Evolutionary conservation across 2,113 vertebrate genomes (phyloP).

Genomic region (Phodopus roborovskii): DNA sequence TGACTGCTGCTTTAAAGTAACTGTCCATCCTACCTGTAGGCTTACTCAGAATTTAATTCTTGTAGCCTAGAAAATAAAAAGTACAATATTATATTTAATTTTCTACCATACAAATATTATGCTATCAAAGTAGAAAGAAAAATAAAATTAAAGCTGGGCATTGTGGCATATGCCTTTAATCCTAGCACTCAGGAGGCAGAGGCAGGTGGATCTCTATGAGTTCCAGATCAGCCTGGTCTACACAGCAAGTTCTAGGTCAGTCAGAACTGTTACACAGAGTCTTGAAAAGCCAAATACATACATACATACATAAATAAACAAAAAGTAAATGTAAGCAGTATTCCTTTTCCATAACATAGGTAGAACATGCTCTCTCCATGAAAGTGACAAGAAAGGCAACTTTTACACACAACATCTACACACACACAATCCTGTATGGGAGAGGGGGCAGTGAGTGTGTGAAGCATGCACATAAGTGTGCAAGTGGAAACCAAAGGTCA

Average conservation of each 20-base stretch:
- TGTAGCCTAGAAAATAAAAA: slow-evolving; percentile 80
- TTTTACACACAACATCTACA: slow-evolving; percentile 46
- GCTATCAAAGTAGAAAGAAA: not conserved
- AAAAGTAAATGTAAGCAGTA: slow-evolving; percentile 35
- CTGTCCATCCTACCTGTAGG: slow-evolving; percentile 92
- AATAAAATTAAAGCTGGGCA: not conserved
- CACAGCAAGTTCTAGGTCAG: not conserved
- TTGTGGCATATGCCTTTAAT: not conserved
- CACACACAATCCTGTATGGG: not conserved
- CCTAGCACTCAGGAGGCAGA: not conserved
- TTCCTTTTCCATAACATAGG: slow-evolving; percentile 13
- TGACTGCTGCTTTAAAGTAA: slow-evolving; percentile 97
- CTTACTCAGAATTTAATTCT: slow-evolving; percentile 67
- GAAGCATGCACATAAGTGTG: not conserved
- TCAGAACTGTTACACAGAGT: not conserved
- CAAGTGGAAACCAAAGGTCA: not conserved
- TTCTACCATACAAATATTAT: slow-evolving; percentile 26
- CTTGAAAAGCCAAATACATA: not conserved
- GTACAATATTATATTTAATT: slow-evolving; percentile 17
- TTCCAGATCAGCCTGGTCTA: not conserved
- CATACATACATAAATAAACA: not conserved
- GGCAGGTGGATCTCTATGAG: not conserved
- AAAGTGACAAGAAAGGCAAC: slow-evolving; percentile 55
- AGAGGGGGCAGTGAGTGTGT: not conserved
- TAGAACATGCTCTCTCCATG: not conserved